phyloP scores from a whole-genome alignment of 2,888 invertebrate genomes.

The Drosophila mercatorum region DNA sequence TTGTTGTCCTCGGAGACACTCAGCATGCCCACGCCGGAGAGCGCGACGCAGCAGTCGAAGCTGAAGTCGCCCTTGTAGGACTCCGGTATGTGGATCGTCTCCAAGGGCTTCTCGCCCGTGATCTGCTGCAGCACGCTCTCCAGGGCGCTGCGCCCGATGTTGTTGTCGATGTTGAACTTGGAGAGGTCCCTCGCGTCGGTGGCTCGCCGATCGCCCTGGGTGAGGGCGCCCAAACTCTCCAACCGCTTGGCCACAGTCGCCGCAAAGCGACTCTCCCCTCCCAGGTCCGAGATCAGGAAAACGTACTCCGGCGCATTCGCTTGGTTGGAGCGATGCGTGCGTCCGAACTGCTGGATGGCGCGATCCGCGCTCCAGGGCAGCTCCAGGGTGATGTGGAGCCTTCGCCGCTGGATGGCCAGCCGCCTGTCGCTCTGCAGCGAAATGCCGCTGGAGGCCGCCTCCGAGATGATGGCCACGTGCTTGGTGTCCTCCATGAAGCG shows the following conservation, averaged over 20 bases:
- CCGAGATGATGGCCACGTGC: slow-evolving; percentile 99
- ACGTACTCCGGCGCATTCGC: slow-evolving; percentile 99
- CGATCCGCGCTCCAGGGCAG: slow-evolving; percentile 99
- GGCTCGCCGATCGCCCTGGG: slow-evolving; percentile 98
- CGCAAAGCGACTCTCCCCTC: slow-evolving; percentile 98
- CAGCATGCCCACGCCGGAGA: slow-evolving; percentile 48
- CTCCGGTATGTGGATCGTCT: slow-evolving; percentile 91
- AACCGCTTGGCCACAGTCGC: slow-evolving; percentile 98
- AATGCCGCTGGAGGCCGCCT: slow-evolving; percentile 99
- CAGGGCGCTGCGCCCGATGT: slow-evolving; percentile 96
- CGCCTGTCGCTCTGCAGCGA: slow-evolving; percentile 98
- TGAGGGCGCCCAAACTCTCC: slow-evolving; percentile 96
- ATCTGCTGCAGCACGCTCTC: slow-evolving; percentile 98
- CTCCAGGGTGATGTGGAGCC: slow-evolving; percentile 99
- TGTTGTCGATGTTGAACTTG: slow-evolving; percentile 99
- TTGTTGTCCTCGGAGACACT: slow-evolving; percentile 77
- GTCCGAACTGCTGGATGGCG: slow-evolving; percentile 99
- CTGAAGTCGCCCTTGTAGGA: slow-evolving; percentile 95
- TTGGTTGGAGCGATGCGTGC: slow-evolving; percentile 98
- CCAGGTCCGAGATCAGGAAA: slow-evolving; percentile 98
- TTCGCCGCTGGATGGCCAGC: slow-evolving; percentile 94
- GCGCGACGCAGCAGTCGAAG: slow-evolving; percentile 47
- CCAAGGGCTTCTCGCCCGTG: slow-evolving; percentile 93
- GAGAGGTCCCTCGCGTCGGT: slow-evolving; percentile 97
- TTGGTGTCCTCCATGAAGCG: slow-evolving; percentile 99